A percentile compares a stretch with the other conserved stretches of the same genome.
These are phyloP conservation scores for Tenualosa thibaudeaui DNA, from an alignment of 2,797 vertebrate species.

Conservation along the genomic window DNA sequence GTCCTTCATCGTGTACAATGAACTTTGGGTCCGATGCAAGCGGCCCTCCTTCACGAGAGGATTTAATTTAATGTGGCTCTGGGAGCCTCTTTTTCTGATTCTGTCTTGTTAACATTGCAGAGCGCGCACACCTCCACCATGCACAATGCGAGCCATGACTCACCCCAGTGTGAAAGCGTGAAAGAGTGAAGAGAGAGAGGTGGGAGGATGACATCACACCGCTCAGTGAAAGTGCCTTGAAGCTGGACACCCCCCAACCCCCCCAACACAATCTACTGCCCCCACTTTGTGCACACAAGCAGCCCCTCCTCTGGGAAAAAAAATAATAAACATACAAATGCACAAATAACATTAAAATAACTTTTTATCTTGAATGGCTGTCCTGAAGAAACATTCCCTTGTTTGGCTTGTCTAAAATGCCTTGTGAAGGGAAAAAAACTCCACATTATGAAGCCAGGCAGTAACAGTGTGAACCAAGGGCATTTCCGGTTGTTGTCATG, in stretches of 20 bases:
- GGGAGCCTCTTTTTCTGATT: slow-evolving; percentile 40
- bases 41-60: not conserved
- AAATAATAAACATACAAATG: not conserved
- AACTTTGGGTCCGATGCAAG: not conserved
- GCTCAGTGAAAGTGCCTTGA: slow-evolving; percentile 67
- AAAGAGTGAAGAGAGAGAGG: slow-evolving; percentile 59
- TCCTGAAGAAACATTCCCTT: slow-evolving; percentile 59
- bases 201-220: slow-evolving; percentile 79
- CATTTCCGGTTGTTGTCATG: slow-evolving; percentile 52
- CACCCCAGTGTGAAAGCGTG: slow-evolving; percentile 71
- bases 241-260: slow-evolving; percentile 56
- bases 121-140: slow-evolving; percentile 44
- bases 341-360: not conserved
- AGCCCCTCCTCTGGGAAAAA: slow-evolving; percentile 14
- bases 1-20: not conserved
- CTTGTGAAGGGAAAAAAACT: slow-evolving; percentile 13
- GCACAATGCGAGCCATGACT: slow-evolving; percentile 64
- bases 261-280: slow-evolving; percentile 49
- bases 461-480: slow-evolving; percentile 43
- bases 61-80: slow-evolving; percentile 22
- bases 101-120: slow-evolving; percentile 54
- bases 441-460: not conserved
- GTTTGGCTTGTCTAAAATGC: slow-evolving; percentile 49
- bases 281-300: slow-evolving; percentile 49
- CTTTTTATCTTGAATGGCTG: slow-evolving; percentile 5